A percentile compares a stretch with the other conserved stretches of the same genome.
Evolutionary conservation across 1,140 invertebrate species (phyloP).

Genomic region (Bombus fervidus): DNA sequence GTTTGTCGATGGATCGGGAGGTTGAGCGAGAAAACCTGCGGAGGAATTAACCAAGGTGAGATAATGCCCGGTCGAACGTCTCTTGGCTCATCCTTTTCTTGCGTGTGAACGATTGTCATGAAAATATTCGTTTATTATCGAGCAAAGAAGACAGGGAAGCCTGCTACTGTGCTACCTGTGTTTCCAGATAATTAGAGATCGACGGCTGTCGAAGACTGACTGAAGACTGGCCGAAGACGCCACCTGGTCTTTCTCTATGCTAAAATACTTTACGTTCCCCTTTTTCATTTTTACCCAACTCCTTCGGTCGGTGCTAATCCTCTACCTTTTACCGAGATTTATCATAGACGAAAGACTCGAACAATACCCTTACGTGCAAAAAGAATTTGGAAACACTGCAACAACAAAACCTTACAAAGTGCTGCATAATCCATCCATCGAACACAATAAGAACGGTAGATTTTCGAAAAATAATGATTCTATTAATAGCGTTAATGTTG

Average conservation of each 20-base stretch:
- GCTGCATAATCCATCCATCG: not conserved
- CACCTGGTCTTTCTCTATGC: constrained; percentile 59
- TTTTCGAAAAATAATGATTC: not conserved
- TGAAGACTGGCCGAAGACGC: constrained; percentile 51
- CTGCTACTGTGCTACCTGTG: constrained; percentile 12
- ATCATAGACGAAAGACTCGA: not conserved
- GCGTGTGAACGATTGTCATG: constrained; percentile 72
- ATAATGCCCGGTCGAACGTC: constrained; percentile 49
- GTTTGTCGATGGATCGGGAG: constrained; percentile 7
- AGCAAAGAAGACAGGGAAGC: too few relatives aligned
- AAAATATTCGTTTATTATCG: constrained; percentile 77
- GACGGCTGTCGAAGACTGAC: constrained; percentile 41
- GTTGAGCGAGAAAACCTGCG: constrained; percentile 9
- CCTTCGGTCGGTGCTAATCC: constrained; percentile 21
- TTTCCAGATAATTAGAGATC: constrained; percentile 68
- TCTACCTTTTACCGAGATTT: not conserved
- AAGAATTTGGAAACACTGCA: not conserved
- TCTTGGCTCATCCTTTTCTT: not conserved
- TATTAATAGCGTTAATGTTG: not conserved
- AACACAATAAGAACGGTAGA: not conserved
- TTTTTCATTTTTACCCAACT: not conserved
- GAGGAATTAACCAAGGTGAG: constrained; percentile 60
- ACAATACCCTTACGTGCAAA: not conserved
- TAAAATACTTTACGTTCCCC: constrained; percentile 49
- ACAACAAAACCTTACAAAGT: not conserved